Evolutionary conservation across 2,113 vertebrate species (phyloP).

Genomic region (Peromyscus leucopus): DNA sequence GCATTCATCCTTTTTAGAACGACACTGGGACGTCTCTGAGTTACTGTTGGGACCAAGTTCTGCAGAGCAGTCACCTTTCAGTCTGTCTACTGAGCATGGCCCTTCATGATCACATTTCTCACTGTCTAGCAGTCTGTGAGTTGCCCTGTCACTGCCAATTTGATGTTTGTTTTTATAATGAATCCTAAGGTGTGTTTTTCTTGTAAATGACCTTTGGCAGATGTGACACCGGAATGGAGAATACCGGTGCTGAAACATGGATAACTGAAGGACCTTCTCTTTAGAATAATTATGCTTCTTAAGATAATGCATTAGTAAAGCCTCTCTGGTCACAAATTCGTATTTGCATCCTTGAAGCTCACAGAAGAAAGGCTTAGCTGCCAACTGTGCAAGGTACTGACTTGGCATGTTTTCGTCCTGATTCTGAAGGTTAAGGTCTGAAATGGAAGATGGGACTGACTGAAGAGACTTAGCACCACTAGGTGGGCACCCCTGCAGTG

Average conservation of each 20-base stretch:
- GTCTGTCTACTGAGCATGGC: slow-evolving; percentile 79
- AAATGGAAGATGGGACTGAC: slow-evolving; percentile 83
- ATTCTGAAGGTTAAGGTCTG: slow-evolving; percentile 86
- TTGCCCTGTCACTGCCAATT: slow-evolving; percentile 86
- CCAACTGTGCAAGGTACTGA: slow-evolving; percentile 89
- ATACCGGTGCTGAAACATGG: slow-evolving; percentile 92
- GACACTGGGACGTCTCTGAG: slow-evolving; percentile 79
- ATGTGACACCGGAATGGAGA: slow-evolving; percentile 96
- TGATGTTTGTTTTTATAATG: slow-evolving; percentile 94
- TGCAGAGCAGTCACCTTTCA: slow-evolving; percentile 79
- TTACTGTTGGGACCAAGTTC: slow-evolving; percentile 78
- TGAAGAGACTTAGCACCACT: slow-evolving; percentile 86
- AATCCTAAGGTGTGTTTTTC: slow-evolving; percentile 92
- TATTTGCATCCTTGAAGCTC: slow-evolving; percentile 92
- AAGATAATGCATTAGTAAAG: slow-evolving; percentile 94
- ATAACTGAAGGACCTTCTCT: slow-evolving; percentile 92
- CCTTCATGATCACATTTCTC: slow-evolving; percentile 85
- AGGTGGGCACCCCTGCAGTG: slow-evolving; percentile 86
- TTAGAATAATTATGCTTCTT: slow-evolving; percentile 92
- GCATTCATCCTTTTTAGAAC: slow-evolving; percentile 87
- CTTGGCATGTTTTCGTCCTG: slow-evolving; percentile 86
- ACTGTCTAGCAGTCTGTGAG: slow-evolving; percentile 85
- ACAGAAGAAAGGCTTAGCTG: slow-evolving; percentile 94
- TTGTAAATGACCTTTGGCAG: slow-evolving; percentile 94
- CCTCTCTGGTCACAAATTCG: slow-evolving; percentile 94